Conservation (phyloP, 2,797 vertebrate genomes). For the Malacoraja senta region DNA sequence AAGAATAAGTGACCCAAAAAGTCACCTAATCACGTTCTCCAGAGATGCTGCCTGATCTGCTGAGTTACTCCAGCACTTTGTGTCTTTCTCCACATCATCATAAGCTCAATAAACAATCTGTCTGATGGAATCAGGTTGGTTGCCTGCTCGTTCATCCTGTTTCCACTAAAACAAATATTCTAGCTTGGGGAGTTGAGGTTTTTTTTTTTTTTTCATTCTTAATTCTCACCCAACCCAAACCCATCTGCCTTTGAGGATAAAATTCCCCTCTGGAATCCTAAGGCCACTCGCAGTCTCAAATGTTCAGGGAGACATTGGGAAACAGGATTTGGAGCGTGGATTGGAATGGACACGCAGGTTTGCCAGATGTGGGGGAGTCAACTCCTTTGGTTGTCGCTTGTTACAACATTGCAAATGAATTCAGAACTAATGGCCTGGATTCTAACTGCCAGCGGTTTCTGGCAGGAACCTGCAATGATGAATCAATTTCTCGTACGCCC, state of each 20-base stretch:
- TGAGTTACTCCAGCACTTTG: too few species aligned
- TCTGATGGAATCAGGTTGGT: neutral
- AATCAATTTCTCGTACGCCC: neutral
- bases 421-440: neutral
- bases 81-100: too few species aligned
- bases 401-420: neutral
- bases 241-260: neutral
- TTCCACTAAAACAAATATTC: neutral
- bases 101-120: neutral
- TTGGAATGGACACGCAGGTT: neutral
- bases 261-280: neutral
- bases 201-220: neutral
- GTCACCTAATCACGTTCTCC: too few species aligned
- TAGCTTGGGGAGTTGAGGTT: neutral
- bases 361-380: neutral
- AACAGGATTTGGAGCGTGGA: neutral
- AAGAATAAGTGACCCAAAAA: too few species aligned
- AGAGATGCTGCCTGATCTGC: too few species aligned
- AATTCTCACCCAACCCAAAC: neutral
- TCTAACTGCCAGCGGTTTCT: constrained; percentile 13
- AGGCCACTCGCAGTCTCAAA: neutral
- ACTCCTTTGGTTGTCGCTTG: neutral
- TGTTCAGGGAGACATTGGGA: neutral
- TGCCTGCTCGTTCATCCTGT: too few species aligned
- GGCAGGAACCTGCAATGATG: neutral